phyloP scores from a whole-genome alignment of 2,113 vertebrate genomes.

The Lycaon pictus region DNA sequence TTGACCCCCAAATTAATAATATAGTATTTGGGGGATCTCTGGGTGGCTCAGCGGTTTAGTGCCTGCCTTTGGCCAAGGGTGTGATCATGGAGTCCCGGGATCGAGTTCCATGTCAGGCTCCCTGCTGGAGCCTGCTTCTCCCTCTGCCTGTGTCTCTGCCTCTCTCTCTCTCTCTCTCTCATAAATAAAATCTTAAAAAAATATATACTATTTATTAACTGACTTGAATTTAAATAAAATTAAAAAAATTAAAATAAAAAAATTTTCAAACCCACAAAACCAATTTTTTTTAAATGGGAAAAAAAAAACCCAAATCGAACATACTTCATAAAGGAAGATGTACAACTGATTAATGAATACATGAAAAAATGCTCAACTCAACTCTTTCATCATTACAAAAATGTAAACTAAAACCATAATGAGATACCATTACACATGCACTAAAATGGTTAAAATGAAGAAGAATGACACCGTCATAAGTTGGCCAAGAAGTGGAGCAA shows the following conservation, averaged over 20 bases:
- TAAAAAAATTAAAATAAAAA: background rate
- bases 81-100: no score
- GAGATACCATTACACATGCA: background rate
- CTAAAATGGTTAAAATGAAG: background rate
- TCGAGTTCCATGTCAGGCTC: no score
- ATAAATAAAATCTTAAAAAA: no score
- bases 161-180: no score
- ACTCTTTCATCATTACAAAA: background rate
- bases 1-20: no score
- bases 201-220: background rate
- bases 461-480: background rate
- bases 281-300: background rate
- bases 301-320: background rate
- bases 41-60: no score
- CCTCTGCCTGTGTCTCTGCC: no score
- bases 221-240: background rate
- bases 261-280: background rate
- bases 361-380: background rate
- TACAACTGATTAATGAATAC: background rate
- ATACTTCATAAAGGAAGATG: background rate
- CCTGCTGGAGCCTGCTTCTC: no score
- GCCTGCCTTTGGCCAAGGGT: no score
- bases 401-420: background rate
- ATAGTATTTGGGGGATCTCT: no score
- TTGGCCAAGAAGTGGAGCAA: background rate